phyloP scores from a whole-genome alignment of 2,797 vertebrate genomes.

The Squalus acanthias region DNA sequence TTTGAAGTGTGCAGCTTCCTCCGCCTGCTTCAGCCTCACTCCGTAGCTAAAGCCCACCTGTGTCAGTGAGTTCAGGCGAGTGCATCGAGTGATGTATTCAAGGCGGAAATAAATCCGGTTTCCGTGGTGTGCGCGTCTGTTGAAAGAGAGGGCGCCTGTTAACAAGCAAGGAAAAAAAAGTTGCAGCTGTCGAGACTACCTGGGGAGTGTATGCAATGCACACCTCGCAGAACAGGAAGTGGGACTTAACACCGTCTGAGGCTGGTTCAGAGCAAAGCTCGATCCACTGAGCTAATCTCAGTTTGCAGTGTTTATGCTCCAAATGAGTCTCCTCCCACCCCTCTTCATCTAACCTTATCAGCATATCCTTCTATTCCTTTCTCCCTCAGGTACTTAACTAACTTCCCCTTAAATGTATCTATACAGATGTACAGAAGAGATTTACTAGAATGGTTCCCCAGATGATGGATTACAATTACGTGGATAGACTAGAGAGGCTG shows the following conservation, averaged over 20 bases:
- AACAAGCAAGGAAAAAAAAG: not conserved
- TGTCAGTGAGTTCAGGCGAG: not conserved
- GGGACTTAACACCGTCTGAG: not conserved
- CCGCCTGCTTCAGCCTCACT: not conserved
- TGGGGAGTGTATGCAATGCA: not conserved
- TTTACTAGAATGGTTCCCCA: not conserved
- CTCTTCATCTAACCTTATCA: not conserved
- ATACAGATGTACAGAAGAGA: not conserved
- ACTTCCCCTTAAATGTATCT: not conserved
- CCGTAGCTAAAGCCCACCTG: not conserved
- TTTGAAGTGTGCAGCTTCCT: not conserved
- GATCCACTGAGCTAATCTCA: not conserved
- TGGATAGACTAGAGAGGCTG: too few species aligned
- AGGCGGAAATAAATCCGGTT: not conserved
- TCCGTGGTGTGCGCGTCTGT: not conserved
- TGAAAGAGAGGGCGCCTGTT: not conserved
- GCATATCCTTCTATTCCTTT: too few species aligned
- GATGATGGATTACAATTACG: not conserved
- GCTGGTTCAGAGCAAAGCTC: not conserved
- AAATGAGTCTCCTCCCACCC: not conserved
- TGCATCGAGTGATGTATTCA: not conserved
- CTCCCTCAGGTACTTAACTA: not conserved
- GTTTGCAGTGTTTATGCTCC: not conserved
- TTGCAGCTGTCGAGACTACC: conserved; percentile 23
- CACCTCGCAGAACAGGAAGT: not conserved